Conservation (phyloP, 2,888 invertebrate species). For the Cerastis rubricosa region DNA sequence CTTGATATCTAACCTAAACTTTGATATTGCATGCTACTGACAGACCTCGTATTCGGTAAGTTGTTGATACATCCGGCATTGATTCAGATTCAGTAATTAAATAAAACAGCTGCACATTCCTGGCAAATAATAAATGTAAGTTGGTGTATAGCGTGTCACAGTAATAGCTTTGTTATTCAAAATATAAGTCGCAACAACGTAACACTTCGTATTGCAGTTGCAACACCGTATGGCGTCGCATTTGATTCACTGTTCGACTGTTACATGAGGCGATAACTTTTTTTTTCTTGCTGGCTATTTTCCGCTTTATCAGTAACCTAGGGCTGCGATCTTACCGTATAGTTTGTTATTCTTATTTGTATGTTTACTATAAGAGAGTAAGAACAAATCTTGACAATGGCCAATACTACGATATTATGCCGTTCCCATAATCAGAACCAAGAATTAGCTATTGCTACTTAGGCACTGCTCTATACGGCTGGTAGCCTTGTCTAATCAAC, state of each 20-base stretch:
- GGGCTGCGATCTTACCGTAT: neutral
- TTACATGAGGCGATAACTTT: constrained; percentile 17
- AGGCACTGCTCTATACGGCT: neutral
- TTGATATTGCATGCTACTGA: constrained; percentile 54
- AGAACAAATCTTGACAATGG: neutral
- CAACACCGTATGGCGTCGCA: constrained; percentile 7
- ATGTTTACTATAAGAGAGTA: neutral
- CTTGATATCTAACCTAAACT: constrained; percentile 13
- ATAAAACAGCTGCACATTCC: constrained; percentile 14
- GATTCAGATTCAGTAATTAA: neutral
- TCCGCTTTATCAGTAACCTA: constrained; percentile 5
- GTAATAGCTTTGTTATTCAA: constrained; percentile 26
- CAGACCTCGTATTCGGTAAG: constrained; percentile 66
- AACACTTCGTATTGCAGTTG: constrained; percentile 8
- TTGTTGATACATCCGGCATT: neutral
- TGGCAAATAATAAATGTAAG: neutral
- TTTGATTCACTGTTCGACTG: constrained; percentile 3
- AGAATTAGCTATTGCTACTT: neutral
- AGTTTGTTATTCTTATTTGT: neutral
- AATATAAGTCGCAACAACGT: constrained; percentile 21
- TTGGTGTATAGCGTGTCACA: neutral
- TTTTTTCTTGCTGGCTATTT: constrained; percentile 3
- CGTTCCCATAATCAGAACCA: neutral
- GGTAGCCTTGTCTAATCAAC: neutral
- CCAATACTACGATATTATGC: neutral